Conservation (phyloP, 2,888 invertebrate species). For the Synergus itoensis region DNA sequence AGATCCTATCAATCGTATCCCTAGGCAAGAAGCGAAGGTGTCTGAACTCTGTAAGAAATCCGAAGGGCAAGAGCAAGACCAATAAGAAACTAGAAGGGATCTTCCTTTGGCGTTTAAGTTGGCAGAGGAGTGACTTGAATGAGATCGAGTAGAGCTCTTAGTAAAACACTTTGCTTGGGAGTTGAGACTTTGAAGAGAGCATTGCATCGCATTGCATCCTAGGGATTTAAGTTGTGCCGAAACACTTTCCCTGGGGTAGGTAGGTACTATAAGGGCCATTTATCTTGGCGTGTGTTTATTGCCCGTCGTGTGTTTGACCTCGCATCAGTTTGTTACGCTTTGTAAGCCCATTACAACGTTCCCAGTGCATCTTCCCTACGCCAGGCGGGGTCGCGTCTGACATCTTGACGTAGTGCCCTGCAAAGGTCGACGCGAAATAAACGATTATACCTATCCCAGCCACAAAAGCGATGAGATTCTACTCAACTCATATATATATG, state of each 20-base stretch:
- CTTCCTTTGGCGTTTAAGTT: constrained; percentile 22
- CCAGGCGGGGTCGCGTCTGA: constrained; percentile 76
- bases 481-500: constrained; percentile 27
- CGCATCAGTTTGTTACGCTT: constrained; percentile 78
- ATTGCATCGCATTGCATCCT: neutral
- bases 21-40: neutral
- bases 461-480: constrained; percentile 55
- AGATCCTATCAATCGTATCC: constrained; percentile 17
- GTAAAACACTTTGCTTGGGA: constrained; percentile 40
- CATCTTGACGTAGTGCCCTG: constrained; percentile 77
- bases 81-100: constrained; percentile 13
- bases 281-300: constrained; percentile 77
- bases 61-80: neutral
- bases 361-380: constrained; percentile 73
- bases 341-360: constrained; percentile 77
- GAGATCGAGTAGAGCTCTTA: constrained; percentile 23
- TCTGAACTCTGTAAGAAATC: neutral
- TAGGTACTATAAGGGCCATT: constrained; percentile 66
- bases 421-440: constrained; percentile 74
- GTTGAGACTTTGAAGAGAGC: constrained; percentile 2
- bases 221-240: constrained; percentile 55
- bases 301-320: constrained; percentile 77
- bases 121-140: constrained; percentile 39
- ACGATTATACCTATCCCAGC: constrained; percentile 57
- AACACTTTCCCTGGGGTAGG: constrained; percentile 62